These are phyloP conservation scores for Pelvicachromis taeniatus DNA, from an alignment of 2,113 vertebrate genomes.

Conservation along the genomic window DNA sequence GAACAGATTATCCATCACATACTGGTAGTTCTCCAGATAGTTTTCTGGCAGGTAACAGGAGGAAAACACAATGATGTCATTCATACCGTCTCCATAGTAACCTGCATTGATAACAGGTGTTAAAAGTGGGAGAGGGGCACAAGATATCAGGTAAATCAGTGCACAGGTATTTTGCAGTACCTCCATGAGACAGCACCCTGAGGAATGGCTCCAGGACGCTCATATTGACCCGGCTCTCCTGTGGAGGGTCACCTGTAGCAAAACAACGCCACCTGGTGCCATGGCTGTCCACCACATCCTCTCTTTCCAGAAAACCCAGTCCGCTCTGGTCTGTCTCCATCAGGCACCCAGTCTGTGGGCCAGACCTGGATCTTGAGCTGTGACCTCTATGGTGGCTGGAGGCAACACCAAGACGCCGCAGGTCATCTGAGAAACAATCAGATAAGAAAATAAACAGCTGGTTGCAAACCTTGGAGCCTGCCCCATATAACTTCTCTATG, in stretches of 20 bases:
- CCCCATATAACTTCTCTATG: not conserved
- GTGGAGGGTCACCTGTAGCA: constrained; percentile 43
- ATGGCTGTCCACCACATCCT: constrained; percentile 65
- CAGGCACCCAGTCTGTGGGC: not conserved
- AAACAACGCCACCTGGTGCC: constrained; percentile 80
- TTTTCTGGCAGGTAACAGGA: constrained; percentile 79
- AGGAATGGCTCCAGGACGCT: constrained; percentile 75
- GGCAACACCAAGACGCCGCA: constrained; percentile 47
- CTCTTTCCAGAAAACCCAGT: constrained; percentile 41
- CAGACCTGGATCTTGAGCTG: not conserved
- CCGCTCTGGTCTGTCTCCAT: constrained; percentile 17
- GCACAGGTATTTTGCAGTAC: constrained; percentile 41
- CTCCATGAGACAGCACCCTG: constrained; percentile 78
- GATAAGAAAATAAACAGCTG: not conserved
- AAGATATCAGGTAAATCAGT: not conserved
- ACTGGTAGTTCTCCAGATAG: constrained; percentile 69
- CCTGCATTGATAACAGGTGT: constrained; percentile 57
- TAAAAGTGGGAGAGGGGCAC: not conserved
- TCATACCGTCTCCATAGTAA: constrained; percentile 76
- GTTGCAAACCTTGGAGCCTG: not conserved
- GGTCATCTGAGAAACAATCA: constrained; percentile 64
- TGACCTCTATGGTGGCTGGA: not conserved
- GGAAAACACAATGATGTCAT: constrained; percentile 80
- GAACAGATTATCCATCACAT: constrained; percentile 84
- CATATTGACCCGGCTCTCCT: constrained; percentile 76